Conservation (phyloP, 2,797 vertebrate genomes). For the Argyrosomus regius region DNA sequence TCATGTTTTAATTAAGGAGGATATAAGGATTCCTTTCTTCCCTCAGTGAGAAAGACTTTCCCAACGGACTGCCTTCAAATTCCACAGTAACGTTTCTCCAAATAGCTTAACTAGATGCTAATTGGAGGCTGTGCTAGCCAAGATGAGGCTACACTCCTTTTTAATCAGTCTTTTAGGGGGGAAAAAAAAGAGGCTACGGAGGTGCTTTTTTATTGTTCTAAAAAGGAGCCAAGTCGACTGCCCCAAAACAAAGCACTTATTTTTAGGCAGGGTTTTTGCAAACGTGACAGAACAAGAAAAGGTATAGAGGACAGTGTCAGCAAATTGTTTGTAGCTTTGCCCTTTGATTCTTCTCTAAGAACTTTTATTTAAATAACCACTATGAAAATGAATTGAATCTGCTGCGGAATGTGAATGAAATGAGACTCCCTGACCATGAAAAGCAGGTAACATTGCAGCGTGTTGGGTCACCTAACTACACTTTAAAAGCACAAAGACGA, state of each 20-base stretch:
- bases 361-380: constrained; percentile 54
- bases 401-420: constrained; percentile 26
- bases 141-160: constrained; percentile 68
- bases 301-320: constrained; percentile 55
- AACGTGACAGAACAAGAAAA: constrained; percentile 68
- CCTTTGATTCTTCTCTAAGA: constrained; percentile 52
- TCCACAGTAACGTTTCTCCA: constrained; percentile 75
- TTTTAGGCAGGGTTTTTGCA: constrained; percentile 67
- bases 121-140: constrained; percentile 80
- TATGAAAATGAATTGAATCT: constrained; percentile 39
- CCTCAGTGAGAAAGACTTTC: constrained; percentile 73
- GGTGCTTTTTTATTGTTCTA: constrained; percentile 53
- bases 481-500: constrained; percentile 25
- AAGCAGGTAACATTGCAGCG: constrained; percentile 8
- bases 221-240: constrained; percentile 49
- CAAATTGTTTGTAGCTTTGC: constrained; percentile 58
- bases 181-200: constrained; percentile 51
- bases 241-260: constrained; percentile 40
- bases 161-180: constrained; percentile 77
- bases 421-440: constrained; percentile 4
- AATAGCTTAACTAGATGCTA: constrained; percentile 85
- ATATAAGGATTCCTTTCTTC: constrained; percentile 82
- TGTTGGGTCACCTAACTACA: neutral
- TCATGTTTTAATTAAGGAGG: constrained; percentile 86
- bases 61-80: constrained; percentile 78